phyloP scores from a whole-genome alignment of 2,113 vertebrate genomes.

The Microcebus griseorufus region DNA sequence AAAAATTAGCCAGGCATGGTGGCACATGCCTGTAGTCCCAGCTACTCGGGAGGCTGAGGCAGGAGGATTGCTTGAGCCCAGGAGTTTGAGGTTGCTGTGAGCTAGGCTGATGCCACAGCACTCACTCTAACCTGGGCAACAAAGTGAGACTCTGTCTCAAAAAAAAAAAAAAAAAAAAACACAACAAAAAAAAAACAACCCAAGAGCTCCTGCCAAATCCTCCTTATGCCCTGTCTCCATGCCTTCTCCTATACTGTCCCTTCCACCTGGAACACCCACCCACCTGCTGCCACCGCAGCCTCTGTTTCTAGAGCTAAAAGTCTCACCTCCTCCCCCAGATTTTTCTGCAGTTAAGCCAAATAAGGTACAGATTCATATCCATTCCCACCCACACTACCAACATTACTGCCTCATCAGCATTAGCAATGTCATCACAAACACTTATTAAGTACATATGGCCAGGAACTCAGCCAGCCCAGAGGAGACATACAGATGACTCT shows the following conservation, averaged over 20 bases:
- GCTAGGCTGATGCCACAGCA: no score
- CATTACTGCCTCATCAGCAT: slow-evolving; percentile 67
- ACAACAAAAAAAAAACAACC: not conserved
- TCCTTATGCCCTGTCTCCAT: slow-evolving; percentile 54
- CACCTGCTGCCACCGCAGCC: slow-evolving; percentile 74
- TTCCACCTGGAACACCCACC: slow-evolving; percentile 80
- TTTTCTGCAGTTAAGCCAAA: slow-evolving; percentile 77
- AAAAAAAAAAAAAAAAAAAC: not conserved
- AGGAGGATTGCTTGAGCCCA: no score
- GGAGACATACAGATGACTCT: slow-evolving; percentile 11
- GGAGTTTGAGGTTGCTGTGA: no score
- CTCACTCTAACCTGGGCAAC: no score
- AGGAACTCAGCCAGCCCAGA: slow-evolving; percentile 29
- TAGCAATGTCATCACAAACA: slow-evolving; percentile 65
- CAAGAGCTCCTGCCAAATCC: slow-evolving; percentile 61
- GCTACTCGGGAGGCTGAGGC: no score
- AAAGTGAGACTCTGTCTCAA: no score
- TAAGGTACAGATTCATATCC: slow-evolving; percentile 74
- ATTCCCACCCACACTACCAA: slow-evolving; percentile 71
- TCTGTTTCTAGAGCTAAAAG: slow-evolving; percentile 75
- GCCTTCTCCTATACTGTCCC: slow-evolving; percentile 68
- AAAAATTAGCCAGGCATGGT: no score
- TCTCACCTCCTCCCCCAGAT: slow-evolving; percentile 80
- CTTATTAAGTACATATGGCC: slow-evolving; percentile 52
- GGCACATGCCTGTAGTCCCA: no score